Evolutionary conservation across 2,888 invertebrate species (phyloP).

Genomic region (Hipparchia semele): DNA sequence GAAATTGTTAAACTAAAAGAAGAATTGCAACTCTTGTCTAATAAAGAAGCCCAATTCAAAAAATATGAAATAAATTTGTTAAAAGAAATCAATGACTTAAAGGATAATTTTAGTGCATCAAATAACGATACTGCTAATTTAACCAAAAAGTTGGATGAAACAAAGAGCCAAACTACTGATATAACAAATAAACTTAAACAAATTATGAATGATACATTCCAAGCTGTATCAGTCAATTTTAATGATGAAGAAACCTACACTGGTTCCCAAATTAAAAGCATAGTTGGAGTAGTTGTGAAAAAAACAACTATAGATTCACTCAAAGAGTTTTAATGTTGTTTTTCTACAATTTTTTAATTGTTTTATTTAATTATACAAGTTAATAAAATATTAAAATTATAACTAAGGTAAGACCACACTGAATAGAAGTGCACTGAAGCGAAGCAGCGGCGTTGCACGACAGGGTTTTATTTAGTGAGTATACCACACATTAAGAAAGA

Average conservation of each 20-base stretch:
- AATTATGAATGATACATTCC: conserved; percentile 73
- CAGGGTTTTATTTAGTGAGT: too few relatives aligned
- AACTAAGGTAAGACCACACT: too few relatives aligned
- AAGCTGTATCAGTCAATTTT: conserved; percentile 62
- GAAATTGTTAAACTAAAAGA: conserved; percentile 50
- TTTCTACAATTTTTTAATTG: too few relatives aligned
- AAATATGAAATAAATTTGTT: conserved; percentile 40
- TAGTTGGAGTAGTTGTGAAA: conserved; percentile 64
- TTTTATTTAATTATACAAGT: not conserved
- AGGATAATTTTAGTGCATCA: conserved; percentile 42
- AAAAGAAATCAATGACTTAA: conserved; percentile 49
- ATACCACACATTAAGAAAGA: too few relatives aligned
- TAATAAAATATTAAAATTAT: not conserved
- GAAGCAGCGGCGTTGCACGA: too few relatives aligned
- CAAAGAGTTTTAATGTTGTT: conserved; percentile 26
- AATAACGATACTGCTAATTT: conserved; percentile 37
- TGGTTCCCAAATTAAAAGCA: conserved; percentile 61
- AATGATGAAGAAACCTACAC: conserved; percentile 55
- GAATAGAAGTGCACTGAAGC: too few relatives aligned
- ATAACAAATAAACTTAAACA: conserved; percentile 51
- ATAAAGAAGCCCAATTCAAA: conserved; percentile 38
- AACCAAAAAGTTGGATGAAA: conserved; percentile 45
- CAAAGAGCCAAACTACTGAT: conserved; percentile 32
- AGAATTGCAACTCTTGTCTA: conserved; percentile 49
- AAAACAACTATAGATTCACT: conserved; percentile 64